phyloP scores from a whole-genome alignment of 2,888 invertebrate species.

The Aphodius granarius region DNA sequence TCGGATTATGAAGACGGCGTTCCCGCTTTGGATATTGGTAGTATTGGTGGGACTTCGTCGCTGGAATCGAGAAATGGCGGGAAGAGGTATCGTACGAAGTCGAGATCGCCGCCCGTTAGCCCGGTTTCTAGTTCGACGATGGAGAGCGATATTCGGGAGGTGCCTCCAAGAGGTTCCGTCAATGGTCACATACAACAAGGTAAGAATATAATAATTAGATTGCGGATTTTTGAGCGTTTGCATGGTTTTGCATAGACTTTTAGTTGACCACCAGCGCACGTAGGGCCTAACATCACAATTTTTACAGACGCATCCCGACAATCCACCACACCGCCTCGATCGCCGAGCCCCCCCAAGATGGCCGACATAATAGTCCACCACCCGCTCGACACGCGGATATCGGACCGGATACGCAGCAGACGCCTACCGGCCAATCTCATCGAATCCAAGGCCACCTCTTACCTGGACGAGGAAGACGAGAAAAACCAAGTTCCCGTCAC shows the following conservation, averaged over 20 bases:
- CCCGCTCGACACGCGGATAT: constrained; percentile 45
- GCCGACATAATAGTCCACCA: constrained; percentile 19
- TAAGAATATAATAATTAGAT: neutral
- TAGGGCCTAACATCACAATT: no score
- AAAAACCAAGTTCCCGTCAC: neutral
- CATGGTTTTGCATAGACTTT: no score
- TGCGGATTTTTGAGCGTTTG: no score
- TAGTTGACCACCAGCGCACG: no score
- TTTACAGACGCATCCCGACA: neutral
- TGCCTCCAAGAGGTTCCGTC: neutral
- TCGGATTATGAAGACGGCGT: neutral
- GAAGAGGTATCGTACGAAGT: neutral
- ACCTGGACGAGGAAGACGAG: neutral
- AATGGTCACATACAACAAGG: neutral
- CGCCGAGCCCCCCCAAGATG: constrained; percentile 5
- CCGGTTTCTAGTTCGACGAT: neutral
- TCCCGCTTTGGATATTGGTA: neutral
- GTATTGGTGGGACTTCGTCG: neutral
- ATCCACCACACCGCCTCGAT: neutral
- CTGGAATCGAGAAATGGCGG: neutral
- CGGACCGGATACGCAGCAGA: constrained; percentile 46
- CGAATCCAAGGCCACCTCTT: neutral
- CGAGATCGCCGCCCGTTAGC: neutral
- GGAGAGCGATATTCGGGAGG: neutral
- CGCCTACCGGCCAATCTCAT: neutral